Conservation (phyloP, 2,888 invertebrate genomes). For the Dendrolimus pini region DNA sequence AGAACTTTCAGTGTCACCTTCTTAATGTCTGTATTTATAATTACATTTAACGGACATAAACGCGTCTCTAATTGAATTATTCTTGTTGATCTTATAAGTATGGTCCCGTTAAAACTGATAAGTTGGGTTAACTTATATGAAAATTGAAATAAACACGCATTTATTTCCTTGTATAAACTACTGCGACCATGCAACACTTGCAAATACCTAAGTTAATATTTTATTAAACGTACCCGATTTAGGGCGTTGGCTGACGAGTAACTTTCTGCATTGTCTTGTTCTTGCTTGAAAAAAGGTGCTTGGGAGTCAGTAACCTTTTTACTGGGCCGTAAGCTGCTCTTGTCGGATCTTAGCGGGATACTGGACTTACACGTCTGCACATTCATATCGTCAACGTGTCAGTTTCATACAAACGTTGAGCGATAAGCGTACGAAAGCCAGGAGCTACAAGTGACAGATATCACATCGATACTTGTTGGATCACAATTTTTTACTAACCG, state of each 20-base stretch:
- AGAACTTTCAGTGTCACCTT: no score
- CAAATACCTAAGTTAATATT: no score
- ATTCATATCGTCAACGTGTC: not conserved
- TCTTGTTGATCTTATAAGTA: no score
- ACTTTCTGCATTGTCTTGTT: conserved; percentile 17
- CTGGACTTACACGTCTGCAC: conserved; percentile 28
- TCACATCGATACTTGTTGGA: no score
- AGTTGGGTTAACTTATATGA: conserved; percentile 2
- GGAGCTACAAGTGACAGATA: no score
- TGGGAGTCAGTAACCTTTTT: conserved; percentile 16
- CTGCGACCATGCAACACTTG: not conserved
- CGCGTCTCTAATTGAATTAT: no score
- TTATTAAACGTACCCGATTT: conserved; percentile 29
- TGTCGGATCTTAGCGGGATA: conserved; percentile 8
- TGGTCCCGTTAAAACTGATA: not conserved
- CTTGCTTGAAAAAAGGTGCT: conserved; percentile 12
- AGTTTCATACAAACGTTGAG: no score
- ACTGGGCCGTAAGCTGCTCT: conserved; percentile 12
- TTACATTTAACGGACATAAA: no score
- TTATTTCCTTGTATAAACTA: not conserved
- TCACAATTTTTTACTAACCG: no score
- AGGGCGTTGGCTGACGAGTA: conserved; percentile 22
- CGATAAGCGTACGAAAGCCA: no score
- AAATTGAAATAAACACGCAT: not conserved
- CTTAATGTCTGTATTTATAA: no score